Evolutionary conservation across 2,888 invertebrate species (phyloP).

Genomic region (Agelastica alni): DNA sequence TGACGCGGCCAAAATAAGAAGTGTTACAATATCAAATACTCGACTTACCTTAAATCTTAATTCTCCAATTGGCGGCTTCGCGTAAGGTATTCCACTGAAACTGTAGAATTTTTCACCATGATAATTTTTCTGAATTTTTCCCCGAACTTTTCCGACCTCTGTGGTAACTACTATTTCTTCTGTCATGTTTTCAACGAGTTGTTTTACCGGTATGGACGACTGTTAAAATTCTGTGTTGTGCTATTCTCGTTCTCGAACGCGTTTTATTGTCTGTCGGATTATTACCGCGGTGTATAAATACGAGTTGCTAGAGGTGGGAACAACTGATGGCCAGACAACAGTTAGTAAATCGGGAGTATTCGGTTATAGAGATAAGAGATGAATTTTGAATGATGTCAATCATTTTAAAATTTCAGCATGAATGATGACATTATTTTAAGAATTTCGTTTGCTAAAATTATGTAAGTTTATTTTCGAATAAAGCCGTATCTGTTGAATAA

Average conservation of each 20-base stretch:
- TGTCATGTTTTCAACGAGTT: conserved; percentile 3
- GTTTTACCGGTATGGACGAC: neutral
- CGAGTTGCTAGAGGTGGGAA: conserved; percentile 1
- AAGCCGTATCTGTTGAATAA: too few relatives aligned
- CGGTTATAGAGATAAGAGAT: neutral
- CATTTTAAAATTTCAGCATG: neutral
- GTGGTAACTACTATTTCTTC: conserved; percentile 33
- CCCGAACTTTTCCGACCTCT: conserved; percentile 44
- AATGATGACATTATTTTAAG: neutral
- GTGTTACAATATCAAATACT: neutral
- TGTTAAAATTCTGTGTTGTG: neutral
- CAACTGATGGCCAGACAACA: neutral
- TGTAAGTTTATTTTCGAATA: too few relatives aligned
- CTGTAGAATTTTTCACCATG: conserved; percentile 44
- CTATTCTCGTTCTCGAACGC: neutral
- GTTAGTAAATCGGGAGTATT: neutral
- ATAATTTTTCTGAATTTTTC: conserved; percentile 41
- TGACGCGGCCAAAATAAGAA: too few relatives aligned
- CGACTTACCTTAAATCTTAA: conserved; percentile 48
- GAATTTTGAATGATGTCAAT: neutral
- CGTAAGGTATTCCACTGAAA: conserved; percentile 53
- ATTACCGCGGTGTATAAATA: neutral
- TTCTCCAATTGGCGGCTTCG: conserved; percentile 47
- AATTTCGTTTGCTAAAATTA: neutral
- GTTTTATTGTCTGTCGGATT: neutral